phyloP scores from a whole-genome alignment of 2,888 invertebrate genomes.

The Mayetiola destructor region DNA sequence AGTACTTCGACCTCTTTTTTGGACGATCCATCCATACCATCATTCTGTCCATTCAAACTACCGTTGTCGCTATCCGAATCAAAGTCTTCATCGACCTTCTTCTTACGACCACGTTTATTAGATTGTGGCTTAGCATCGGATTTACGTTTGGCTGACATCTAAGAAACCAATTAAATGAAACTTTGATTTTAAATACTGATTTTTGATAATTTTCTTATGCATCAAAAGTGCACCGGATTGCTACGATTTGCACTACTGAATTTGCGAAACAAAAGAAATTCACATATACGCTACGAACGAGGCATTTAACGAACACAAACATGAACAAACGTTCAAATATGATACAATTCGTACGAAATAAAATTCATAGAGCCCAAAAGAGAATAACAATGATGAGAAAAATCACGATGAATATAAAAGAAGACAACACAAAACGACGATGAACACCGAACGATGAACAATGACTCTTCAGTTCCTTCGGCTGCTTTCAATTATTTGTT shows the following conservation, averaged over 20 bases:
- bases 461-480: too few relatives aligned
- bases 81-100: conserved; percentile 32
- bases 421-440: conserved; percentile 8
- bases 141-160: conserved; percentile 35
- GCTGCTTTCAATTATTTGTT: not conserved
- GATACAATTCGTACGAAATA: not conserved
- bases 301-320: not conserved
- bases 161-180: not conserved
- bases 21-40: conserved; percentile 23
- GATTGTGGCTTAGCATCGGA: conserved; percentile 29
- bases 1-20: conserved; percentile 29
- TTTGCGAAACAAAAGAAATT: too few relatives aligned
- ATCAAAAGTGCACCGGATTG: not conserved
- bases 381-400: not conserved
- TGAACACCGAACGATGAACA: too few relatives aligned
- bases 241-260: not conserved
- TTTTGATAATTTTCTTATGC: not conserved
- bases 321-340: not conserved
- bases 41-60: conserved; percentile 26
- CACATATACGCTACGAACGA: too few relatives aligned
- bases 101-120: conserved; percentile 33
- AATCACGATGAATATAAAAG: not conserved
- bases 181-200: not conserved
- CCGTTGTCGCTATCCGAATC: conserved; percentile 35
- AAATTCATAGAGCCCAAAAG: too few relatives aligned